These are phyloP conservation scores for Goniozus legneri DNA, from an alignment of 1,140 invertebrate species.

Conservation along the genomic window DNA sequence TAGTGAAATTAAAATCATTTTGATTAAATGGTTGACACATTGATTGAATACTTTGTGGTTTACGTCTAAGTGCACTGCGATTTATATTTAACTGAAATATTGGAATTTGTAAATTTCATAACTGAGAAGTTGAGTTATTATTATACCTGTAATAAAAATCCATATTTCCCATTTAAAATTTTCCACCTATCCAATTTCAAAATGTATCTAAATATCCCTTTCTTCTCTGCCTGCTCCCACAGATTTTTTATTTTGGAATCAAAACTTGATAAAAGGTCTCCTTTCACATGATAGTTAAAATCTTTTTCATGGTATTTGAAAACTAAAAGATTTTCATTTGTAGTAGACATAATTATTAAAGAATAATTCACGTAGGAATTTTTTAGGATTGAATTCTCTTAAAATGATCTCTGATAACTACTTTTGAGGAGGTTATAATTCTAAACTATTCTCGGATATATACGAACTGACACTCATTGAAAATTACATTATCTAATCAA, in stretches of 20 bases:
- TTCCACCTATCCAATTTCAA: slow-evolving; percentile 36
- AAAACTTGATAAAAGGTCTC: background rate
- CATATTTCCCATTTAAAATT: slow-evolving; percentile 44
- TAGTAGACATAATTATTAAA: background rate
- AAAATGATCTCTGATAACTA: too few relatives aligned
- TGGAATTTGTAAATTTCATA: slow-evolving; percentile 7
- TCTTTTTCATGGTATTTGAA: background rate
- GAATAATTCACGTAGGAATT: too few relatives aligned
- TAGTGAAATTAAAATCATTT: slow-evolving; percentile 67
- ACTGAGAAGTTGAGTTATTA: slow-evolving; percentile 1
- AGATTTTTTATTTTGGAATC: slow-evolving; percentile 27
- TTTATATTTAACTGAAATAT: slow-evolving; percentile 64
- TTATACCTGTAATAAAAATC: slow-evolving; percentile 48
- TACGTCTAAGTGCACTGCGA: slow-evolving; percentile 58
- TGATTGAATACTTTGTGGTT: slow-evolving; percentile 59
- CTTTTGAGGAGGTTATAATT: too few relatives aligned
- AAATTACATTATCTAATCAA: too few relatives aligned
- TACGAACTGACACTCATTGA: too few relatives aligned
- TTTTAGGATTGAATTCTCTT: too few relatives aligned
- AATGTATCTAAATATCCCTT: slow-evolving; percentile 39
- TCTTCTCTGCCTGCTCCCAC: slow-evolving; percentile 34
- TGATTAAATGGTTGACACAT: slow-evolving; percentile 61
- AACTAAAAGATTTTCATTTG: background rate
- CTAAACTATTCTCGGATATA: too few relatives aligned
- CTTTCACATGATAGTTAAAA: background rate